phyloP scores from a whole-genome alignment of 2,113 vertebrate genomes.

The Calypte anna region DNA sequence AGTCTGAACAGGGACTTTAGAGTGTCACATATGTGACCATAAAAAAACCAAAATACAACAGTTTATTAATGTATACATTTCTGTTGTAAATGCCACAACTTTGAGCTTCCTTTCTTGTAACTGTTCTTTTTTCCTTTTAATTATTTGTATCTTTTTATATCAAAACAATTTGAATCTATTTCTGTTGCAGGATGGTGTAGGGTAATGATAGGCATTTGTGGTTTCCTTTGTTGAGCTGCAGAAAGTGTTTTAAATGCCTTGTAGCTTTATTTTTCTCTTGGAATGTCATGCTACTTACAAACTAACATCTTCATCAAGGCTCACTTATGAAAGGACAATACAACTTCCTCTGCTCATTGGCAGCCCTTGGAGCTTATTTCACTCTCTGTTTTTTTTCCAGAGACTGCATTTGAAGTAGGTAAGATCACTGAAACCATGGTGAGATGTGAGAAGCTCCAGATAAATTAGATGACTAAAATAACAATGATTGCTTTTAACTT shows the following conservation, averaged over 20 bases:
- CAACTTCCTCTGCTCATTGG: background rate
- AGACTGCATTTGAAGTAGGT: slow-evolving; percentile 42
- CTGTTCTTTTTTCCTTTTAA: background rate
- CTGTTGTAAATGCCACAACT: background rate
- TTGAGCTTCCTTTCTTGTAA: background rate
- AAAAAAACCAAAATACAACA: background rate
- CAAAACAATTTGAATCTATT: slow-evolving; percentile 39
- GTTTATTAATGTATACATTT: background rate
- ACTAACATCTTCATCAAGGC: slow-evolving; percentile 30
- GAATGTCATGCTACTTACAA: slow-evolving; percentile 15
- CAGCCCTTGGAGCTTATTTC: slow-evolving; percentile 22
- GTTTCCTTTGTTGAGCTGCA: slow-evolving; percentile 28
- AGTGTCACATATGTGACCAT: background rate
- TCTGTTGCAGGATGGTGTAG: slow-evolving; percentile 3
- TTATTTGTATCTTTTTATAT: slow-evolving; percentile 38
- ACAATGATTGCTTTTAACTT: slow-evolving; percentile 4
- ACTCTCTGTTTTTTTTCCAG: background rate
- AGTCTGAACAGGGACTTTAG: background rate
- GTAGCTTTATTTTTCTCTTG: slow-evolving; percentile 47
- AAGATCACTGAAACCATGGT: slow-evolving; percentile 17
- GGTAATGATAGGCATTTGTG: slow-evolving; percentile 34
- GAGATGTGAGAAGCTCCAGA: slow-evolving; percentile 14
- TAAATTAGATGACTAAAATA: slow-evolving; percentile 33
- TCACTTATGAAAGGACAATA: slow-evolving; percentile 45
- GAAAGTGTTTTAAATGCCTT: slow-evolving; percentile 42